Evolutionary conservation across 2,113 vertebrate genomes (phyloP), one percentile per base, ranked within the genome.

Genomic region (Xenopus laevis): DNA sequence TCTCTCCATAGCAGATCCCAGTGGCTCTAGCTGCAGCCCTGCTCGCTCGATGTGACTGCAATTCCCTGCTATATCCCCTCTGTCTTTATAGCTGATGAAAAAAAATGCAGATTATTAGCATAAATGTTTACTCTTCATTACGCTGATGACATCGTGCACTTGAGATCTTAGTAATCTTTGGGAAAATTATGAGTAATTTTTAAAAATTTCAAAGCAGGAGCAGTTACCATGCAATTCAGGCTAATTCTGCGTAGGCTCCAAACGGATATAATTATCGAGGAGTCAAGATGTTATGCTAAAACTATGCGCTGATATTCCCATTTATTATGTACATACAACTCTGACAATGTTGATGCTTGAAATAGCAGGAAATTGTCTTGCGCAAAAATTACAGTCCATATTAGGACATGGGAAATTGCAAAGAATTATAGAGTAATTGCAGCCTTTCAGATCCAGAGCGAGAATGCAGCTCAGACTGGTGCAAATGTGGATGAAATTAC

Each of bases 71-170:
- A 96, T 98, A 98, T 98, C 96, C 91, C 95, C 94, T 92, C 92
- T 94, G 95, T 96, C 95, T 99, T 98, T 99, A 99, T 99, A 99
- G 96, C 95, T 94, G 95, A 98, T 96, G 89, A 90, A 90, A 94
- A 95, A 98, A 98, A 98, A 95, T 95, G 95, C 94, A 95, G 95
- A 99, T 99, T 99, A 99, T 99, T 99, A 99, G 96, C 97, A 99
- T 99, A 98, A 98, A 99, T 99, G 97, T 99, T 99, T 99, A 98
- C 97, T 99, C 95, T 98, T 99, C 96, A 98, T 99, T 99, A 99
- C 97, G 95, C 95, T 99, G 96, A 99, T 99, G 97, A 99, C 96
- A 99, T 98, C 98, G 95, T 98, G 96, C 97, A 98, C 96, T 99
- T 95, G 95, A 98, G 96, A 98, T 98, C 96, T 98, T 98, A 95